Conservation (phyloP, 1,140 invertebrate genomes). For the Eupeodes corollae region DNA sequence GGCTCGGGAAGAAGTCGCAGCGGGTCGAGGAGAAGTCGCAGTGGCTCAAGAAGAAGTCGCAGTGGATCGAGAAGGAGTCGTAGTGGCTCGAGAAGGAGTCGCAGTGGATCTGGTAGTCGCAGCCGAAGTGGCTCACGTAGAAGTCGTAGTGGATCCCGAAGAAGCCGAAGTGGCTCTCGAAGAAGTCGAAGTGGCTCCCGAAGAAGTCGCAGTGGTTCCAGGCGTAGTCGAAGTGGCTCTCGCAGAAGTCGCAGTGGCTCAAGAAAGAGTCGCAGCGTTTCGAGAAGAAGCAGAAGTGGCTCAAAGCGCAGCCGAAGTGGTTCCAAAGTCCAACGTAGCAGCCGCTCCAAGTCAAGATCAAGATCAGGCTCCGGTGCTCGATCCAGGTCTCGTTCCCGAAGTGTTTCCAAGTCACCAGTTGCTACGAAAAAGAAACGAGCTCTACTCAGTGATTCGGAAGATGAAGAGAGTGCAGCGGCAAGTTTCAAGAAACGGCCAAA, state of each 20-base stretch:
- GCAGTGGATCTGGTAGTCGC: constrained; percentile 25
- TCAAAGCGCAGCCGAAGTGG: constrained; percentile 33
- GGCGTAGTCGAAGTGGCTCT: constrained; percentile 21
- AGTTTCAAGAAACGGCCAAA: constrained; percentile 35
- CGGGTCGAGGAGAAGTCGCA: constrained; percentile 10
- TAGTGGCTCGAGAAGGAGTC: constrained; percentile 34
- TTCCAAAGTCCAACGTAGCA: constrained; percentile 5
- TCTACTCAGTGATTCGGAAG: constrained; percentile 46
- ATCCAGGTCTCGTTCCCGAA: constrained; percentile 28
- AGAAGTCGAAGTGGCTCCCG: constrained; percentile 29
- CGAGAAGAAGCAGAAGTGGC: constrained; percentile 13
- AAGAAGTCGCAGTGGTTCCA: constrained; percentile 8
- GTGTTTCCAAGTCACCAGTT: constrained; percentile 28
- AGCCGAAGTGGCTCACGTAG: constrained; percentile 31
- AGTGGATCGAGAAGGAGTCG: constrained; percentile 34
- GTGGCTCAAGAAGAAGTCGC: constrained; percentile 25
- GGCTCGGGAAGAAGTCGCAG: constrained; percentile 16
- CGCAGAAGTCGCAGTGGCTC: constrained; percentile 36
- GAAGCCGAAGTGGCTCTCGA: constrained; percentile 32
- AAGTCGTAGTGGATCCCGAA: constrained; percentile 37
- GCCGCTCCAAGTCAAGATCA: constrained; percentile 10
- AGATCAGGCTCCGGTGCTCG: constrained; percentile 32
- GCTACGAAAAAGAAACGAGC: constrained; percentile 33
- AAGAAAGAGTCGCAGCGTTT: constrained; percentile 19
- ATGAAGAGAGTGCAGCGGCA: constrained; percentile 21